phyloP scores from a whole-genome alignment of 2,888 invertebrate species.

The Dicyrtoma fusca region DNA sequence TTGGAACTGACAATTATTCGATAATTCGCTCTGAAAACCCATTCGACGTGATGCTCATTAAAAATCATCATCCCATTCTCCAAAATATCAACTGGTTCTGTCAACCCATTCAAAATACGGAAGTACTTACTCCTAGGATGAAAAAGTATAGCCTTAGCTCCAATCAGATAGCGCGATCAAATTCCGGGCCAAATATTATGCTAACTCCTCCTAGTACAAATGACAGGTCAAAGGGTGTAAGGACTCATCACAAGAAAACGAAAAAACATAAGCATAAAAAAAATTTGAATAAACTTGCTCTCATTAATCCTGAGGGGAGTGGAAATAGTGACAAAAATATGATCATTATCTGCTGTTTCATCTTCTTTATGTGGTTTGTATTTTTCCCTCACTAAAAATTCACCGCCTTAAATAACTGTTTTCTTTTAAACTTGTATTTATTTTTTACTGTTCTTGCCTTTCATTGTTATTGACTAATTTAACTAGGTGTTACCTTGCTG shows the following conservation, averaged over 20 bases:
- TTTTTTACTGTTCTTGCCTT: not conserved
- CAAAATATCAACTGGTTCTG: slow-evolving; percentile 2
- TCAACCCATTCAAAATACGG: not conserved
- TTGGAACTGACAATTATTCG: slow-evolving; percentile 1
- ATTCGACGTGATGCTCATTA: slow-evolving; percentile 11
- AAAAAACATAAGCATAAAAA: slow-evolving; percentile 4
- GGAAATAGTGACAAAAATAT: not conserved
- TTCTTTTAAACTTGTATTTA: not conserved
- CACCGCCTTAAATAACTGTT: not conserved
- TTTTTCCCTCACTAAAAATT: slow-evolving; percentile 1
- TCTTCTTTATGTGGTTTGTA: slow-evolving; percentile 27
- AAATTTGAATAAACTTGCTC: not conserved
- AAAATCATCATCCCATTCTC: slow-evolving; percentile 25
- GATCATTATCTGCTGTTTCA: slow-evolving; percentile 14
- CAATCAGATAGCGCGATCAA: not conserved
- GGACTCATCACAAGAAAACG: not conserved
- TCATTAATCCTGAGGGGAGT: not conserved
- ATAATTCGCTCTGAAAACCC: slow-evolving; percentile 18
- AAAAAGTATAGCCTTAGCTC: slow-evolving; percentile 7
- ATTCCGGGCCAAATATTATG: not conserved
- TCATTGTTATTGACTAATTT: not conserved
- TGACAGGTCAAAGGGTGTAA: not conserved
- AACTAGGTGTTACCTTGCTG: not conserved
- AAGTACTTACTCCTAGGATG: not conserved
- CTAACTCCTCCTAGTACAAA: not conserved